A percentile compares a stretch with the other conserved stretches of the same genome.
These are phyloP conservation scores for Glandiceps talaboti DNA, from an alignment of 53 echinoderm and acorn worm genomes.

Conservation along the genomic window DNA sequence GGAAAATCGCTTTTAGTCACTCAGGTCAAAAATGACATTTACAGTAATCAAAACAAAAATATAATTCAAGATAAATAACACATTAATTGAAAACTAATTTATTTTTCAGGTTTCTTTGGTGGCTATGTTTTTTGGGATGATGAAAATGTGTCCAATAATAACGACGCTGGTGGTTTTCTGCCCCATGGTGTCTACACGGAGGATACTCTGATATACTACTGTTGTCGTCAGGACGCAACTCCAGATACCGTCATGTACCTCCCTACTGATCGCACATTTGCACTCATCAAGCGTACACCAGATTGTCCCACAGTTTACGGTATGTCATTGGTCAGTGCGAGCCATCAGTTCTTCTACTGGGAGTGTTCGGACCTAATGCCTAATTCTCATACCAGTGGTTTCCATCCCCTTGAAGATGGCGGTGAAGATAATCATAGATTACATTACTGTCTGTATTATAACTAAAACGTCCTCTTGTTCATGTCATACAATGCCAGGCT, in stretches of 20 bases:
- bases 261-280: conserved; percentile 4
- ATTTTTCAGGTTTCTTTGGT: neutral
- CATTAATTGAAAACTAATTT: too few species aligned
- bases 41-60: too few species aligned
- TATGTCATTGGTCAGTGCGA: too few species aligned
- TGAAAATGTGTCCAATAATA: neutral
- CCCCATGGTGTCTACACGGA: neutral
- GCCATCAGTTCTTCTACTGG: neutral
- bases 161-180: neutral
- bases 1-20: too few species aligned
- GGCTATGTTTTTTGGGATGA: conserved; percentile 3
- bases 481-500: too few species aligned
- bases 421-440: neutral
- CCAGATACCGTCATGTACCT: conserved; percentile 2
- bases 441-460: neutral
- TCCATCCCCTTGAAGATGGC: neutral
- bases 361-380: neutral
- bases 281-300: neutral
- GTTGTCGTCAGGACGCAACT: neutral
- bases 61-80: too few species aligned
- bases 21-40: too few species aligned
- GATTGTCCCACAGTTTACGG: conserved; percentile 5
- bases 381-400: neutral
- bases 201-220: conserved; percentile 6
- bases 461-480: too few species aligned